A percentile compares a stretch with the other conserved stretches of the same genome.
Conservation (phyloP, 2,797 vertebrate genomes). For the Scleropages formosus region DNA sequence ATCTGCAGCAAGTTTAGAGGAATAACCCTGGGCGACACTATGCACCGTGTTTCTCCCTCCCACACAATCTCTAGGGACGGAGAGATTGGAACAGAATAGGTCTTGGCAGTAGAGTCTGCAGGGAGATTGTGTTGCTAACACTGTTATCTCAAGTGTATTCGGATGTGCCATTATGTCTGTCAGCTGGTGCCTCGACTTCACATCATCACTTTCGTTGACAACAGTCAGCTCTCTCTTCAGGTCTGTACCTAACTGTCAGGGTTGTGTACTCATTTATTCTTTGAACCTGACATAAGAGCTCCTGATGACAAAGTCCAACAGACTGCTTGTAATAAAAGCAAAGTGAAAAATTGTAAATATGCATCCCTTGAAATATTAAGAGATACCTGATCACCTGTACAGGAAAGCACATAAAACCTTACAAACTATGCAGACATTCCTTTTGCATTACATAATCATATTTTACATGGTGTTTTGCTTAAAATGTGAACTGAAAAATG, state of each 20-base stretch:
- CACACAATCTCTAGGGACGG: background rate
- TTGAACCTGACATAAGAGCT: conserved; percentile 8
- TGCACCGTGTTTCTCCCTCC: conserved; percentile 30
- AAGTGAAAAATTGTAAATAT: conserved; percentile 1
- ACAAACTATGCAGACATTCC: background rate
- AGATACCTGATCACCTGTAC: conserved; percentile 7
- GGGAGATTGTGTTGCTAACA: background rate
- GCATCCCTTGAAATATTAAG: no score
- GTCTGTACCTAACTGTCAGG: background rate
- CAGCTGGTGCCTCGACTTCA: conserved; percentile 18
- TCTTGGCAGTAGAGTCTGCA: background rate
- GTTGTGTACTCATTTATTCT: background rate
- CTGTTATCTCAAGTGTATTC: background rate
- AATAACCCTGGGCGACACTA: conserved; percentile 47
- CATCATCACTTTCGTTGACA: background rate
- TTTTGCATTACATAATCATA: background rate
- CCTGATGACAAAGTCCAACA: background rate
- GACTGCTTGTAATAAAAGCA: background rate
- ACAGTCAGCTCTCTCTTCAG: conserved; percentile 16
- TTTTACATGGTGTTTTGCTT: background rate
- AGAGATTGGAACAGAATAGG: conserved; percentile 1
- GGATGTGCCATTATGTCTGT: conserved; percentile 14
- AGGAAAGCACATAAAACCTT: background rate
- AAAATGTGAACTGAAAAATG: background rate
- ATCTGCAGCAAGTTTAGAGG: conserved; percentile 54